These are phyloP conservation scores for Oophaga sylvatica DNA, from an alignment of 2,797 vertebrate genomes.

Conservation along the genomic window DNA sequence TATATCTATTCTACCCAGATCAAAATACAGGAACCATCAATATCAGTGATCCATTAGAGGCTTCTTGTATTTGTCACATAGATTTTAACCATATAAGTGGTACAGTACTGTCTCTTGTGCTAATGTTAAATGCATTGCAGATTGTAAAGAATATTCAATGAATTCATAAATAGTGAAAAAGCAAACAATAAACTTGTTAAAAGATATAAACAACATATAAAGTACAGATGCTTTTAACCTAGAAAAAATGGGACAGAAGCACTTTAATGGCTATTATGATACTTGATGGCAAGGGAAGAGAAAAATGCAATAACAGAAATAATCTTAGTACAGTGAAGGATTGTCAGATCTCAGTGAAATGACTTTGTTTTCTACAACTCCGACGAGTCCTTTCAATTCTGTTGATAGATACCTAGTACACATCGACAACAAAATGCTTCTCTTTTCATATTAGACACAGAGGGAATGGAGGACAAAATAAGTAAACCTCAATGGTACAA, in stretches of 20 bases:
- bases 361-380: neutral
- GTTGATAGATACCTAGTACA: slow-evolving; percentile 30
- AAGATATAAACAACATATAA: neutral
- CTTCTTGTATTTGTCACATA: neutral
- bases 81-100: neutral
- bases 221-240: neutral
- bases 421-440: slow-evolving; percentile 24
- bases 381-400: slow-evolving; percentile 13
- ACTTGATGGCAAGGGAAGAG: neutral
- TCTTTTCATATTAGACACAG: slow-evolving; percentile 31
- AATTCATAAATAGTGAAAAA: neutral
- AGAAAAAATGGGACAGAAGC: slow-evolving; percentile 2
- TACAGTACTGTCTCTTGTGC: neutral
- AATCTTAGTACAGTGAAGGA: slow-evolving; percentile 14
- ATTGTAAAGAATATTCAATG: neutral
- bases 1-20: neutral
- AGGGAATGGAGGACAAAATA: slow-evolving; percentile 35
- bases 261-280: slow-evolving; percentile 3
- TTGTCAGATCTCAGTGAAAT: slow-evolving; percentile 30
- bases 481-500: slow-evolving; percentile 8
- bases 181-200: neutral
- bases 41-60: neutral
- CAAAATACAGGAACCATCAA: neutral
- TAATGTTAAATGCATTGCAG: neutral
- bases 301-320: neutral